Evolutionary conservation across 2,113 vertebrate species (phyloP).

Genomic region (Eptesicus fuscus): DNA sequence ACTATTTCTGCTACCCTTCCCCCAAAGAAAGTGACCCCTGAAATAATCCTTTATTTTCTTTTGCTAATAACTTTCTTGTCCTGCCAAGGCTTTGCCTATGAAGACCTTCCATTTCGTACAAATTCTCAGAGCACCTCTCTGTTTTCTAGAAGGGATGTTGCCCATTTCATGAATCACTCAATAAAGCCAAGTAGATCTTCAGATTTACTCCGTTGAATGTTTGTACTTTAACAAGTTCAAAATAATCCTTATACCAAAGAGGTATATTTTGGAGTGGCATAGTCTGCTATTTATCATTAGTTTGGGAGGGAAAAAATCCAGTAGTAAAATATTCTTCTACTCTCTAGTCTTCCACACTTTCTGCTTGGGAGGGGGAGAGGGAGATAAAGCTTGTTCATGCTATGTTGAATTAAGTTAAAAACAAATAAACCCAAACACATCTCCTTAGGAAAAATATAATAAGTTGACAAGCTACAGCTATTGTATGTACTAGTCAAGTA

Average conservation of each 20-base stretch:
- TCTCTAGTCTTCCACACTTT: neutral
- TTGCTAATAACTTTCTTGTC: neutral
- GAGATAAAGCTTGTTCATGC: neutral
- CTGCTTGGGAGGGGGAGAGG: neutral
- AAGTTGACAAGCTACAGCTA: neutral
- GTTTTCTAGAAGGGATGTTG: neutral
- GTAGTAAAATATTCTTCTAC: neutral
- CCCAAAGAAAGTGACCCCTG: neutral
- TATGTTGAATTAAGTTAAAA: conserved; percentile 26
- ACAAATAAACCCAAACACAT: neutral
- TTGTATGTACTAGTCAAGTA: neutral
- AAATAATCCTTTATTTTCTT: neutral
- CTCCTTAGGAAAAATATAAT: neutral
- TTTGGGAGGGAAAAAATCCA: neutral
- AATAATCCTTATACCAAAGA: neutral
- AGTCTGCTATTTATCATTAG: neutral
- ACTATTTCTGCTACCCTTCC: neutral
- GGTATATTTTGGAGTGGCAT: neutral
- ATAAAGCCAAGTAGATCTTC: neutral
- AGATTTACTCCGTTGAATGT: neutral
- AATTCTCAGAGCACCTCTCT: neutral
- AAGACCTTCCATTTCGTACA: neutral
- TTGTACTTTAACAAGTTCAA: neutral
- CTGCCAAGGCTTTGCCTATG: neutral
- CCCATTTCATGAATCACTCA: neutral